Percentiles rank a stretch among this genome's conserved stretches.
Evolutionary conservation across 2,113 vertebrate species (phyloP).

Genomic region (Climacteris rufus): DNA sequence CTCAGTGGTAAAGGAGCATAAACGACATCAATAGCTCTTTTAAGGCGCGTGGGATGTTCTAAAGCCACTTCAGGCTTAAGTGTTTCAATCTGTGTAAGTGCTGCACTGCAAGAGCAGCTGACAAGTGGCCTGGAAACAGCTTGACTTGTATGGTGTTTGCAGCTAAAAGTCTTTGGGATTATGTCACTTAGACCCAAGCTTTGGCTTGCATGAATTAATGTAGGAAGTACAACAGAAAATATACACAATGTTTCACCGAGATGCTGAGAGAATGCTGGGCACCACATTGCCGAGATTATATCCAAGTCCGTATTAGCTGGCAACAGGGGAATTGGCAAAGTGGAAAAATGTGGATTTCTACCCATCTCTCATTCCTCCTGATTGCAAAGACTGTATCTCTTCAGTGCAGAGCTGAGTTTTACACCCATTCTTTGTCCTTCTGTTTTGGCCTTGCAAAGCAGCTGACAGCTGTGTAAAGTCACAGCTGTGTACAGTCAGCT

Average conservation of each 20-base stretch:
- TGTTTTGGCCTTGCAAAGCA: neutral
- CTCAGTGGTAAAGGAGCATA: neutral
- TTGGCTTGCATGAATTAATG: neutral
- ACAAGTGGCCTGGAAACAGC: neutral
- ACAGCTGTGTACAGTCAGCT: neutral
- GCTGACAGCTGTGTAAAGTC: neutral
- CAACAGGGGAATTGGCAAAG: neutral
- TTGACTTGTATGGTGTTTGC: neutral
- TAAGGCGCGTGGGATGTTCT: neutral
- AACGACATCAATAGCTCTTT: neutral
- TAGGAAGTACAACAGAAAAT: neutral
- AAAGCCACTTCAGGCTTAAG: neutral
- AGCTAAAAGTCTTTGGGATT: neutral
- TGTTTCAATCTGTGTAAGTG: neutral
- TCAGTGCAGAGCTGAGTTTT: neutral
- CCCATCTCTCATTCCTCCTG: neutral
- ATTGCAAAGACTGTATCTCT: neutral
- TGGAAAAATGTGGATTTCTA: neutral
- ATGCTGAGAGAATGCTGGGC: neutral
- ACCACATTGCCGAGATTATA: neutral
- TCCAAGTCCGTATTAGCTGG: neutral
- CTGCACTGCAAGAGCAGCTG: neutral
- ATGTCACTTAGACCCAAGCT: neutral
- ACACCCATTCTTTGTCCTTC: neutral
- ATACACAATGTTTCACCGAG: neutral